Percentiles rank a stretch among this genome's conserved stretches.
Evolutionary conservation across 2,797 vertebrate species (phyloP).

Genomic region (Sebastes vulpes): DNA sequence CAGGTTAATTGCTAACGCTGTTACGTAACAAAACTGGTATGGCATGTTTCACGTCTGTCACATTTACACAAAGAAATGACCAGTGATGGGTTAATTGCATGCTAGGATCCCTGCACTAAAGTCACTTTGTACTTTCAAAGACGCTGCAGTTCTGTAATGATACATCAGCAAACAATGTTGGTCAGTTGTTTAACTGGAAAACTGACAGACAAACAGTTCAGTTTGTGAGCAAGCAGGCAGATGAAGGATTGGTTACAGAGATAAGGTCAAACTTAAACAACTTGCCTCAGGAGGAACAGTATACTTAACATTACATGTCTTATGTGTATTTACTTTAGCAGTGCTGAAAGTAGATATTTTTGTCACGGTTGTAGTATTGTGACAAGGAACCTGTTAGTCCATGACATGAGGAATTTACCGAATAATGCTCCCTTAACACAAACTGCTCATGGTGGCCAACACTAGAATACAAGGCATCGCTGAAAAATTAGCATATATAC

Average conservation of each 20-base stretch:
- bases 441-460: not conserved
- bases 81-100: not conserved
- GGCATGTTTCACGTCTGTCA: slow-evolving; percentile 35
- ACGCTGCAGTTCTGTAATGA: not conserved
- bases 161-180: slow-evolving; percentile 13
- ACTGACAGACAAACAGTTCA: slow-evolving; percentile 44
- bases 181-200: slow-evolving; percentile 31
- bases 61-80: slow-evolving; percentile 22
- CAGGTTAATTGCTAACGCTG: slow-evolving; percentile 22
- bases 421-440: not conserved
- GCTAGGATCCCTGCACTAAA: not conserved
- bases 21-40: slow-evolving; percentile 44
- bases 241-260: slow-evolving; percentile 9
- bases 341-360: not conserved
- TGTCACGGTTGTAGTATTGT: not conserved
- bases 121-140: not conserved
- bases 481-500: not conserved
- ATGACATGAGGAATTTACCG: not conserved
- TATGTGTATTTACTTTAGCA: not conserved
- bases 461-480: not conserved
- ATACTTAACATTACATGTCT: not conserved
- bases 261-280: slow-evolving; percentile 31
- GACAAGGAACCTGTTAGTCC: not conserved
- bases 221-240: slow-evolving; percentile 26
- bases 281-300: slow-evolving; percentile 27